These are phyloP conservation scores for Heteractis magnifica DNA, from an alignment of 92 coral and sea anemone species.

Conservation along the genomic window DNA sequence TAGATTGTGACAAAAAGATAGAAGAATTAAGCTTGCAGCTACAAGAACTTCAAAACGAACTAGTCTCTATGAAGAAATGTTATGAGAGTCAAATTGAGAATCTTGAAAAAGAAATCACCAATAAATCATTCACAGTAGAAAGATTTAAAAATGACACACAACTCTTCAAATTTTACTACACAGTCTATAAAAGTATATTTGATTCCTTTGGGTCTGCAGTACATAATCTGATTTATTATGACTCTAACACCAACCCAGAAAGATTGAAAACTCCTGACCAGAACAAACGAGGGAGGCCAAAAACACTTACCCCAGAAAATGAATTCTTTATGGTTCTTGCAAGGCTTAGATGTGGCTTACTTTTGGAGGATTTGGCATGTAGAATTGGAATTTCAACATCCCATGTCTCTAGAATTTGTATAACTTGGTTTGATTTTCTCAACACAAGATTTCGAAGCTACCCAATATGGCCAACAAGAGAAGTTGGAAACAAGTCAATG, in stretches of 20 bases:
- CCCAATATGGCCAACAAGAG: conserved; percentile 60
- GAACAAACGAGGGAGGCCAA: conserved; percentile 51
- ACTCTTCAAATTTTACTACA: conserved; percentile 55
- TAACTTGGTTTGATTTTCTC: conserved; percentile 65
- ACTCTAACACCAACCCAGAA: conserved; percentile 40
- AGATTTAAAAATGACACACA: conserved; percentile 41
- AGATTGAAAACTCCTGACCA: conserved; percentile 1
- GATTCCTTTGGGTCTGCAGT: conserved; percentile 50
- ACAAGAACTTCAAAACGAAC: conserved; percentile 10
- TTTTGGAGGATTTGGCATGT: conserved; percentile 50
- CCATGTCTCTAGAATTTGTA: conserved; percentile 44
- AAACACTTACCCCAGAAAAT: conserved; percentile 49
- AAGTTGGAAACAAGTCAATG: conserved; percentile 50
- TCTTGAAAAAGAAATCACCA: conserved; percentile 24
- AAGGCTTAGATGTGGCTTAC: conserved; percentile 48
- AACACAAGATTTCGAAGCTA: conserved; percentile 36
- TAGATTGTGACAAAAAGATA: neutral
- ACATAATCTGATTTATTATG: conserved; percentile 46
- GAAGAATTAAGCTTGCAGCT: neutral
- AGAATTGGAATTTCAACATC: conserved; percentile 46
- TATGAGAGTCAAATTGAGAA: conserved; percentile 38
- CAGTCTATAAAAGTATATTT: conserved; percentile 42
- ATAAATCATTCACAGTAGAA: conserved; percentile 36
- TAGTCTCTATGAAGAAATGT: conserved; percentile 40
- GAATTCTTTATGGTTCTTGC: conserved; percentile 55